Conservation (phyloP, 2,797 vertebrate genomes). For the Orestias chungarensis region DNA sequence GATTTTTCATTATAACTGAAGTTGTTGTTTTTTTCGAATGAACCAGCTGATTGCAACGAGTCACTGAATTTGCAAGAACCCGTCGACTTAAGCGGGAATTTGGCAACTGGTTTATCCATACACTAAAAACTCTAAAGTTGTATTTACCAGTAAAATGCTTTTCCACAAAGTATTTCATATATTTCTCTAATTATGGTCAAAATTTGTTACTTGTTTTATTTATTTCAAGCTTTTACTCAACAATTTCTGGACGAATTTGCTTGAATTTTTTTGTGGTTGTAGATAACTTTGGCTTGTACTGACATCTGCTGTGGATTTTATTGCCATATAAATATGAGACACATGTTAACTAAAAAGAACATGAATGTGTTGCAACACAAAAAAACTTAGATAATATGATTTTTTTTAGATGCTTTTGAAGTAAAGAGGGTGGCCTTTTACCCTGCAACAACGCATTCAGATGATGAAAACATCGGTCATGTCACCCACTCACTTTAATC, state of each 20-base stretch:
- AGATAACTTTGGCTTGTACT: not conserved
- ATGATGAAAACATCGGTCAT: conserved; percentile 19
- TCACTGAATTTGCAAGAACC: not conserved
- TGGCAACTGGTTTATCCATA: not conserved
- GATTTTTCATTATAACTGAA: no score
- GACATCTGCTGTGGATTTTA: not conserved
- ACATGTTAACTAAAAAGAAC: not conserved
- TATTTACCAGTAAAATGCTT: not conserved
- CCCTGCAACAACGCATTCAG: conserved; percentile 17
- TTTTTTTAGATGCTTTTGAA: not conserved
- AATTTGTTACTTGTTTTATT: not conserved
- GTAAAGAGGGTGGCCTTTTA: conserved; percentile 36
- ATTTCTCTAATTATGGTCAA: not conserved
- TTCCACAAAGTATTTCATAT: not conserved
- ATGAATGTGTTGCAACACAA: not conserved
- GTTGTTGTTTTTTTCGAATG: no score
- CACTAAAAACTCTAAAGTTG: not conserved
- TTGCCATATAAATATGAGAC: not conserved
- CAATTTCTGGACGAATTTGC: not conserved
- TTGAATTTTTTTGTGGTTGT: not conserved
- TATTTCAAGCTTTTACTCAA: not conserved
- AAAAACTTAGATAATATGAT: not conserved
- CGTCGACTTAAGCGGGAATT: not conserved
- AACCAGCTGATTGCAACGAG: no score
- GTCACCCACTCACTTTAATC: conserved; percentile 20